Conservation (phyloP, 2,113 vertebrate species). For the Peucedramus taeniatus region DNA sequence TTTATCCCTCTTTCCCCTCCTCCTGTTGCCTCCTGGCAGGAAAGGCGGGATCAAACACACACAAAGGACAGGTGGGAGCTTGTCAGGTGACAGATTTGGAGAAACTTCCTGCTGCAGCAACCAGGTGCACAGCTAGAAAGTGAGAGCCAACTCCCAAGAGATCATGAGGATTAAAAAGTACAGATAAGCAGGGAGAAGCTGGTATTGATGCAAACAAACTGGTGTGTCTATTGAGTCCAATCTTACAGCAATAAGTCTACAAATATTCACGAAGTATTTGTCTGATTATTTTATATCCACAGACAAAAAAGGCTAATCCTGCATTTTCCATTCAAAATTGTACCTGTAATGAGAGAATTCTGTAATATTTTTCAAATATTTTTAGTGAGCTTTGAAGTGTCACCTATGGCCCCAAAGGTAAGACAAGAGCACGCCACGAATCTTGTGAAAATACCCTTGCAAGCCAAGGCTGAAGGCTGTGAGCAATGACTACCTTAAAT, state of each 20-base stretch:
- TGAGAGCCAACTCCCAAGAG: not conserved
- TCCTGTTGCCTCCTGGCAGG: not conserved
- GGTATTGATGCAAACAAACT: not conserved
- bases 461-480: not conserved
- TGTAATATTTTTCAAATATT: not conserved
- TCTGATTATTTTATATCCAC: not conserved
- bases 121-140: not conserved
- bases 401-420: not conserved
- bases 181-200: not conserved
- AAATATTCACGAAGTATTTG: not conserved
- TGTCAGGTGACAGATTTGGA: not conserved
- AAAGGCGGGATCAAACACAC: not conserved
- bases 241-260: not conserved
- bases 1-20: not conserved
- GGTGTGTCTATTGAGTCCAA: not conserved
- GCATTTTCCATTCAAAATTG: not conserved
- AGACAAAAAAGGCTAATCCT: not conserved
- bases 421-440: not conserved
- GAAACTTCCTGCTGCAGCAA: not conserved
- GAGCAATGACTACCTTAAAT: not conserved
- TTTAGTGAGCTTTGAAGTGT: not conserved
- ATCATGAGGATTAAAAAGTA: not conserved
- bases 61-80: not conserved
- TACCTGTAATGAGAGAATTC: not conserved
- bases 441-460: not conserved